Evolutionary conservation across 2,888 invertebrate species (phyloP).

Genomic region (Drosophila mulleri): DNA sequence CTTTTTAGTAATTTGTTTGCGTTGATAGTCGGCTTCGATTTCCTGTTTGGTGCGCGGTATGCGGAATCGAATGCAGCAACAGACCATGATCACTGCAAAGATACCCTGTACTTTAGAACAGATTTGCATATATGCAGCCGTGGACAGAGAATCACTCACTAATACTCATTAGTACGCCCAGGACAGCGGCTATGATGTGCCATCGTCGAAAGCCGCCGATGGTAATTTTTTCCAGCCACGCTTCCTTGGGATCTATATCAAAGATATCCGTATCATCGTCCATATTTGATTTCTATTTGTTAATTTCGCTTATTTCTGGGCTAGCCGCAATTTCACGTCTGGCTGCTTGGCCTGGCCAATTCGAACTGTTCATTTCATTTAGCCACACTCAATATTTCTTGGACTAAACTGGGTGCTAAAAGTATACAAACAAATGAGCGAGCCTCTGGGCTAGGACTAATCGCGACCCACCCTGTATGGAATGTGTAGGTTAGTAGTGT

Average conservation of each 20-base stretch:
- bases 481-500: constrained; percentile 35
- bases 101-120: constrained; percentile 1
- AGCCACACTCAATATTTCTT: constrained; percentile 43
- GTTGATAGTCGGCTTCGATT: constrained; percentile 96
- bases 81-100: constrained; percentile 91
- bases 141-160: constrained; percentile 84
- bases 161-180: constrained; percentile 88
- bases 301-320: neutral
- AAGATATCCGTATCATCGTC: constrained; percentile 76
- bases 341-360: constrained; percentile 57
- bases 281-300: constrained; percentile 31
- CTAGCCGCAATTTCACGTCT: constrained; percentile 48
- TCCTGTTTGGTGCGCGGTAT: constrained; percentile 97
- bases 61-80: constrained; percentile 95
- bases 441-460: constrained; percentile 2
- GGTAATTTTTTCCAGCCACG: constrained; percentile 91
- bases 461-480: constrained; percentile 47
- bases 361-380: constrained; percentile 56
- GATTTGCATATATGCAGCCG: neutral
- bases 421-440: constrained; percentile 25
- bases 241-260: constrained; percentile 85
- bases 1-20: constrained; percentile 92
- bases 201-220: constrained; percentile 91
- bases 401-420: constrained; percentile 47
- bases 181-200: constrained; percentile 91